Conservation (phyloP, 1,140 invertebrate species). For the Drosophila bocki region DNA sequence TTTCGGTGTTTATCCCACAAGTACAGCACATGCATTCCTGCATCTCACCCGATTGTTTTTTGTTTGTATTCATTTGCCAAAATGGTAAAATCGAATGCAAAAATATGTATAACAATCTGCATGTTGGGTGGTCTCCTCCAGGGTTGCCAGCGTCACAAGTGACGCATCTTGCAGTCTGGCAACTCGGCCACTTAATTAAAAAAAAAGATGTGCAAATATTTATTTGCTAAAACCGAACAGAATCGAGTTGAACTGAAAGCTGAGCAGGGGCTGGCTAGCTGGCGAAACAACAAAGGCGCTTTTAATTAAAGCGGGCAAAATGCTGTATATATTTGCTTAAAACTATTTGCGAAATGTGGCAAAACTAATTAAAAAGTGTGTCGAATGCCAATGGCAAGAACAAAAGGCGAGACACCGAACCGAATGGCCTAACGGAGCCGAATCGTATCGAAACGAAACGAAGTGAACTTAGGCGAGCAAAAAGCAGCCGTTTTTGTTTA, state of each 20-base stretch:
- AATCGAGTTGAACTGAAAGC: slow-evolving; percentile 5
- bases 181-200: slow-evolving; percentile 29
- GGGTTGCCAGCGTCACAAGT: slow-evolving; percentile 28
- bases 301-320: slow-evolving; percentile 71
- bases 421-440: slow-evolving; percentile 21
- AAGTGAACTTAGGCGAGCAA: slow-evolving; percentile 6
- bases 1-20: slow-evolving; percentile 36
- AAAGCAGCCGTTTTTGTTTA: slow-evolving; percentile 50
- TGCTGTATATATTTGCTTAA: slow-evolving; percentile 68
- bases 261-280: not conserved
- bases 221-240: slow-evolving; percentile 34
- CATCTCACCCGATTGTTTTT: slow-evolving; percentile 18
- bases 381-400: slow-evolving; percentile 80
- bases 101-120: slow-evolving; percentile 8
- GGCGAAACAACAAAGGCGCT: slow-evolving; percentile 28
- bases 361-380: slow-evolving; percentile 82
- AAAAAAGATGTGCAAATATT: slow-evolving; percentile 38
- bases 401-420: slow-evolving; percentile 59
- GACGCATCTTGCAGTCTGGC: slow-evolving; percentile 7
- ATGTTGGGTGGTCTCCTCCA: slow-evolving; percentile 18
- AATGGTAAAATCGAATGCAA: slow-evolving; percentile 2
- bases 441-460: slow-evolving; percentile 34
- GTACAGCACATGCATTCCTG: slow-evolving; percentile 45
- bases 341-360: slow-evolving; percentile 80
- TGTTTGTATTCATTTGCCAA: slow-evolving; percentile 22